Percentiles rank a stretch among this genome's conserved stretches.
Conservation (phyloP, 2,113 vertebrate genomes). For the Gymnarchus niloticus region DNA sequence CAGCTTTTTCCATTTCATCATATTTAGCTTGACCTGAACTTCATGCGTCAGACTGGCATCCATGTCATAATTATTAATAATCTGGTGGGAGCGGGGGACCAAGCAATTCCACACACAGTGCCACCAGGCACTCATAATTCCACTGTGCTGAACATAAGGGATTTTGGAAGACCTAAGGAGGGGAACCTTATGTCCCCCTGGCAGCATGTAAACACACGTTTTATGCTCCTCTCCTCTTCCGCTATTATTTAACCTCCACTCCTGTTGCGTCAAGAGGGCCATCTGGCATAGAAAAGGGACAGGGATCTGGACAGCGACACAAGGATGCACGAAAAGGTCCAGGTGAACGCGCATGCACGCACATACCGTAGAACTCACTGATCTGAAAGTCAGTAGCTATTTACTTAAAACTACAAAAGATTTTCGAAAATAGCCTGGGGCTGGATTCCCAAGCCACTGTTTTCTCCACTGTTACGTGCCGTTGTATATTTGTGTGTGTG, state of each 20-base stretch:
- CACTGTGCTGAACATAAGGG: background rate
- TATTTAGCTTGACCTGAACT: no score
- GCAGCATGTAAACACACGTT: background rate
- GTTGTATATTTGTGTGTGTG: no score
- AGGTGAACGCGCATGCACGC: background rate
- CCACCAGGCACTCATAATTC: background rate
- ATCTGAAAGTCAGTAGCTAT: no score
- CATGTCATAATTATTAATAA: background rate
- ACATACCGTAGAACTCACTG: background rate
- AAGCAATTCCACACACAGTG: background rate
- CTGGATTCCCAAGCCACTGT: background rate
- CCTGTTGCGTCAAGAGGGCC: background rate
- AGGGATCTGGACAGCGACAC: background rate
- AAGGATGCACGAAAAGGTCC: background rate
- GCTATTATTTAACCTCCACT: slow-evolving; percentile 18
- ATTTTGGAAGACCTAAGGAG: background rate
- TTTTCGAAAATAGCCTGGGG: background rate
- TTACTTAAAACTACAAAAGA: no score
- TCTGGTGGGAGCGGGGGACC: background rate
- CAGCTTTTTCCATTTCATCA: no score
- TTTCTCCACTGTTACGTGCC: no score
- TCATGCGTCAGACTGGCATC: background rate
- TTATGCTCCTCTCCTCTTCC: background rate
- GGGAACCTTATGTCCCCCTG: background rate
- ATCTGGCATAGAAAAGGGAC: background rate